Base-by-base conservation (phyloP, 2,797 vertebrate genomes). In the Acestrorhynchus altus region DNA sequence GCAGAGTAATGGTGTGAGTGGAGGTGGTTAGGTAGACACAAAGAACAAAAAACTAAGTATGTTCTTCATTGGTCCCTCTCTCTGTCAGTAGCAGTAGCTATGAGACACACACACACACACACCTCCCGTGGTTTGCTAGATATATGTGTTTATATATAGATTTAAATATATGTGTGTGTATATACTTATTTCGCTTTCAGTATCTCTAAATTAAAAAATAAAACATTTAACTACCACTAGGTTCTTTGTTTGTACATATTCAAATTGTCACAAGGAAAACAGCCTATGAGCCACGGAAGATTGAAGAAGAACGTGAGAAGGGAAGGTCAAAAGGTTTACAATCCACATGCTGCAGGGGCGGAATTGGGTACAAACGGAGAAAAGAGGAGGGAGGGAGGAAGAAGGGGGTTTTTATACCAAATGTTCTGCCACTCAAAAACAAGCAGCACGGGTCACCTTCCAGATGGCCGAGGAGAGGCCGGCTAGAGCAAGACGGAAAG, bases 241-340 rank as follows among this genome's bases (percentile, higher is more conserved):
- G 88, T 91, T 83, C 89, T 59, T 87, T 87, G 67, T 90, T 92
- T 86, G 90, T 88, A 91, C 82, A 78, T 83, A 91, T 67, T 88
- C 90, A 90, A 92, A 92, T 90, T 83, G 90, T 88, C 88, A 92
- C 89, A 87, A 90, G 89, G 85, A 59, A 89, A 90, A 93, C 89
- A 87, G 88, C 87, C 89, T 85, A 87, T 85, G 88, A 90, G 90
- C 91, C 90, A 92, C 86, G 88, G 90, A 91, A 91, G 90, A 90
- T 90, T 86, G 78, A 74, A 6, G 31, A 35, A 35, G 60, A 80
- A 81, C 26, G 22, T 60, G 67, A 47, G 54, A 68, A 59, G 68
- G 44, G 51, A 57, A 52, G 52, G 60, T 70, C 61, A 80, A 64
- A n/a, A 6, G 31, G 44, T 68, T 60, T 74, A 80, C 72, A 81